Conservation (phyloP, 1,140 invertebrate genomes). For the Manduca sexta region DNA sequence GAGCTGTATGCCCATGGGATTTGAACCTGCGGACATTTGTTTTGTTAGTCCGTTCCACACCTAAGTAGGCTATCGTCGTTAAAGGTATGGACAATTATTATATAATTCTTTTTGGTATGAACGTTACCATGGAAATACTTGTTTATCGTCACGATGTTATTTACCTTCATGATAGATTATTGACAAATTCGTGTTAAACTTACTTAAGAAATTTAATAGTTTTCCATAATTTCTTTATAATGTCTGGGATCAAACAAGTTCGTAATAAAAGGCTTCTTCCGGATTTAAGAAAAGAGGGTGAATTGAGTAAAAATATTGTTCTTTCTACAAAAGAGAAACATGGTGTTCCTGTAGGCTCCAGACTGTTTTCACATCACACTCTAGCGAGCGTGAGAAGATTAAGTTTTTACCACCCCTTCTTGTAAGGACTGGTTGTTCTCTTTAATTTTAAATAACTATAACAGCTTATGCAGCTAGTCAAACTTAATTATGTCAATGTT, state of each 20-base stretch:
- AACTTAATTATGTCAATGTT: no score
- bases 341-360: constrained; percentile 59
- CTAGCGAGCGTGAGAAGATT: constrained; percentile 73
- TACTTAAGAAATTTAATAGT: not conserved
- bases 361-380: constrained; percentile 78
- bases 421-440: constrained; percentile 48
- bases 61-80: no score
- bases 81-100: no score
- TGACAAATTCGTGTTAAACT: not conserved
- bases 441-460: no score
- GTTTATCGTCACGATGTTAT: not conserved
- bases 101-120: no score
- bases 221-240: constrained; percentile 9
- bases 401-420: constrained; percentile 63
- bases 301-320: constrained; percentile 70
- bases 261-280: constrained; percentile 74
- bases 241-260: constrained; percentile 50
- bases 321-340: constrained; percentile 46
- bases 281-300: constrained; percentile 73
- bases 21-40: no score
- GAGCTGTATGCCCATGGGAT: no score
- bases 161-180: no score
- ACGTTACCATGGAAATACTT: constrained; percentile 5
- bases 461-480: no score
- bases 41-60: no score